Percentiles rank a stretch among this genome's conserved stretches.
Evolutionary conservation across 2,888 invertebrate species (phyloP).

Genomic region (Xanthorhoe designata): DNA sequence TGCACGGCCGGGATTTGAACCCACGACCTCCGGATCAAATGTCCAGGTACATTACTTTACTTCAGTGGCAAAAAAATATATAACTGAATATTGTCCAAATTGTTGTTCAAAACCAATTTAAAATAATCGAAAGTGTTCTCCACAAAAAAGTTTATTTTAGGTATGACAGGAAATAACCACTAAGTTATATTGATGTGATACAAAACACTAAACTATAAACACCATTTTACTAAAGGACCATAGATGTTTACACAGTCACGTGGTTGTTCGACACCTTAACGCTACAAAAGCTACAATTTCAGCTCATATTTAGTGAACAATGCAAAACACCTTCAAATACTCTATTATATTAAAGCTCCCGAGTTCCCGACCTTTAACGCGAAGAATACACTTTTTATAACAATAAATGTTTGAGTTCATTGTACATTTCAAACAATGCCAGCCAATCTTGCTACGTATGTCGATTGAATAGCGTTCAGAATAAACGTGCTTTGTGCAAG

Average conservation of each 20-base stretch:
- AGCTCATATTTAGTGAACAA: constrained; percentile 36
- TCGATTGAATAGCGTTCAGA: constrained; percentile 20
- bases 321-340: constrained; percentile 31
- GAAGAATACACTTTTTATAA: constrained; percentile 46
- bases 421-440: constrained; percentile 33
- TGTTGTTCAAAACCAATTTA: too few species aligned
- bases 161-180: too few species aligned
- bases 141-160: too few species aligned
- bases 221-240: background rate
- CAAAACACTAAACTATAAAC: background rate
- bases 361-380: constrained; percentile 44
- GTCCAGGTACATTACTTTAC: too few species aligned
- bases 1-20: too few species aligned
- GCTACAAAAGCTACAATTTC: constrained; percentile 28
- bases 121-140: too few species aligned
- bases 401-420: constrained; percentile 44
- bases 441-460: constrained; percentile 17
- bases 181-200: too few species aligned
- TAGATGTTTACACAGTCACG: background rate
- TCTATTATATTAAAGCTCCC: constrained; percentile 37
- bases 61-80: too few species aligned
- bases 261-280: constrained; percentile 5
- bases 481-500: constrained; percentile 18
- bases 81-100: too few species aligned
- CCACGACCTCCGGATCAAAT: too few species aligned